These are phyloP conservation scores for Ecdyonurus torrentis DNA, from an alignment of 2,888 invertebrate species.

Conservation along the genomic window DNA sequence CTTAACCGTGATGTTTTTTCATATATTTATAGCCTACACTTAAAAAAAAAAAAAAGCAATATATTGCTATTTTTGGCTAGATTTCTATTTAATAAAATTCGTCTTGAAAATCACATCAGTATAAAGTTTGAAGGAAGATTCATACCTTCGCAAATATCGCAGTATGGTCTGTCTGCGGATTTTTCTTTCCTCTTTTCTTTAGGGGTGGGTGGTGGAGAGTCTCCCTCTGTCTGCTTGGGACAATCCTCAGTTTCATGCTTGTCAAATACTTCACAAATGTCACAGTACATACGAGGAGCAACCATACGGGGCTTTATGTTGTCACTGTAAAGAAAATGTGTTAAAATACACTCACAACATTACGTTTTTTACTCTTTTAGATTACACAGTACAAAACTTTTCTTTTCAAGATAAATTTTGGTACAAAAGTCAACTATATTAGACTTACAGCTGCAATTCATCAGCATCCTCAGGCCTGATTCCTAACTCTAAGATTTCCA, in stretches of 20 bases:
- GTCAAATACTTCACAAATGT: constrained; percentile 95
- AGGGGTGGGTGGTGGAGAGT: constrained; percentile 30
- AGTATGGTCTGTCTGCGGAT: constrained; percentile 51
- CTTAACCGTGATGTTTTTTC: no score
- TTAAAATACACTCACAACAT: constrained; percentile 10
- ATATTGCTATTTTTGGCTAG: no score
- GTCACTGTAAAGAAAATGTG: constrained; percentile 16
- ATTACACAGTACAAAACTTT: neutral
- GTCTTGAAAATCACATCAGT: no score
- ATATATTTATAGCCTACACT: no score
- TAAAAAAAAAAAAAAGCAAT: no score
- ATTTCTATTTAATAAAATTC: no score
- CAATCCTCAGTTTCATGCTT: constrained; percentile 96
- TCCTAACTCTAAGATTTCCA: constrained; percentile 61
- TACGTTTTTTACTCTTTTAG: neutral
- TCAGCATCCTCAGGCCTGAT: constrained; percentile 30
- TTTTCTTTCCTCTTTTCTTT: constrained; percentile 26
- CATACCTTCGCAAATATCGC: constrained; percentile 82
- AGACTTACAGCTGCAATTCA: constrained; percentile 30
- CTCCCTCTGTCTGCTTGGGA: constrained; percentile 57
- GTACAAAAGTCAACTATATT: neutral
- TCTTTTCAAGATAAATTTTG: neutral
- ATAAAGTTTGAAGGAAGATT: no score
- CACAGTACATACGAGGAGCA: constrained; percentile 82
- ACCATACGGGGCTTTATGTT: constrained; percentile 25